Base-by-base conservation (phyloP, 2,888 invertebrate genomes). In the Kryphioiulus occultus region DNA sequence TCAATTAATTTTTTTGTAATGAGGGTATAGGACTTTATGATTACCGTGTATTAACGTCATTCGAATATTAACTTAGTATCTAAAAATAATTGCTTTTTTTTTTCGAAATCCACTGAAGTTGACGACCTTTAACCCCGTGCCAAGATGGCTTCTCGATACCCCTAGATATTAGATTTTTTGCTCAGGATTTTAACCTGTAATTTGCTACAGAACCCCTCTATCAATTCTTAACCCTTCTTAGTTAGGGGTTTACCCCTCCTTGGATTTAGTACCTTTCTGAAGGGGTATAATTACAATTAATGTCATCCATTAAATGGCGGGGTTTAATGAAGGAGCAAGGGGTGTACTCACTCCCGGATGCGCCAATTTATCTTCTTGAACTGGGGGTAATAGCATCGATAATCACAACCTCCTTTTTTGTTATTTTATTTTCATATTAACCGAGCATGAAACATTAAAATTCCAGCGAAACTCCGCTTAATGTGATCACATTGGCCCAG, bases 181-280 rank as follows among this genome's bases (percentile, higher is more conserved):
- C 7, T 7, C n/a, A 59, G 10, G n/a, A 22, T 22, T 9, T 7
- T 19, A 59, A n/a, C 59, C 59, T 59, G 59, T 59, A 59, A 59
- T 59, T 59, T 59, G 59, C 17, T 59, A 59, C n/a, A 22, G 22
- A 59, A n/a, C 59, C 59, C 59, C 59, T 59, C 22, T 59, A n/a
- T n/a, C n/a, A n/a, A n/a, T n/a, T 59, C 59, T 19, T n/a, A 59
- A 59, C 59, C 59, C 59, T 59, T 59, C 59, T n/a, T 59, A 7
- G 59, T 59, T 59, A 59, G n/a, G 59, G 59, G n/a, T 59, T 59
- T 59, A 59, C 59, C 59, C 59, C 59, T 59, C 59, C 59, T 59
- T 7, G 59, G 19, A 19, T 59, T 59, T 59, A 59, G 59, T 19
- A 59, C n/a, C 3, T 59, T 59, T 59, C 59, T 7, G 19, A n/a